These are phyloP conservation scores for Chanos chanos DNA, from an alignment of 2,797 vertebrate genomes.

Conservation along the genomic window DNA sequence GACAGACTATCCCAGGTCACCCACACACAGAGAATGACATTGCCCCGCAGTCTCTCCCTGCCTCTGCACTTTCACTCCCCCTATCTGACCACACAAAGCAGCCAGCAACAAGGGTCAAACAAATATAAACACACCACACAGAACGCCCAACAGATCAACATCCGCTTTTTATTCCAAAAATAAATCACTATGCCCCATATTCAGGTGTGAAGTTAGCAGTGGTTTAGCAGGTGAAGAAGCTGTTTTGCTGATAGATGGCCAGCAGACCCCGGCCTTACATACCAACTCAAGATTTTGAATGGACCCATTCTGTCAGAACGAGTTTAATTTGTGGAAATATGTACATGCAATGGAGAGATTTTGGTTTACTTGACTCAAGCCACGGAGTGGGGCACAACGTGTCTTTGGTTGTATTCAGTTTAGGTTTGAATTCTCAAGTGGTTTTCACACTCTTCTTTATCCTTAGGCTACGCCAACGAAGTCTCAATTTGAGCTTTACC, in stretches of 20 bases:
- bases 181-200: too few relatives aligned
- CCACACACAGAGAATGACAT: conserved; percentile 26
- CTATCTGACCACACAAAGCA: conserved; percentile 7
- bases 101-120: conserved; percentile 25
- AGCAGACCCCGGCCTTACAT: conserved; percentile 25
- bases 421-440: conserved; percentile 16
- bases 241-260: conserved; percentile 36
- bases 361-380: conserved; percentile 33
- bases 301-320: conserved; percentile 20
- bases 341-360: conserved; percentile 29
- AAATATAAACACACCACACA: not conserved
- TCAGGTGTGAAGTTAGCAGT: not conserved
- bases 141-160: not conserved
- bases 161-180: not conserved
- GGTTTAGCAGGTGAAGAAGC: conserved; percentile 27
- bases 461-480: too few relatives aligned
- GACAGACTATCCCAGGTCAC: conserved; percentile 30
- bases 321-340: conserved; percentile 27
- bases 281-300: conserved; percentile 24
- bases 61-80: conserved; percentile 10
- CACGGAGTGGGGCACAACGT: conserved; percentile 9
- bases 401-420: conserved; percentile 17
- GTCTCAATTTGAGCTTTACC: too few relatives aligned
- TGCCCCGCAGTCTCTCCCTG: conserved; percentile 26
- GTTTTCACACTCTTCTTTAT: too few relatives aligned